A percentile compares a stretch with the other conserved stretches of the same genome.
phyloP scores from a whole-genome alignment of 2,113 vertebrate genomes.

The Bambusicola thoracicus region DNA sequence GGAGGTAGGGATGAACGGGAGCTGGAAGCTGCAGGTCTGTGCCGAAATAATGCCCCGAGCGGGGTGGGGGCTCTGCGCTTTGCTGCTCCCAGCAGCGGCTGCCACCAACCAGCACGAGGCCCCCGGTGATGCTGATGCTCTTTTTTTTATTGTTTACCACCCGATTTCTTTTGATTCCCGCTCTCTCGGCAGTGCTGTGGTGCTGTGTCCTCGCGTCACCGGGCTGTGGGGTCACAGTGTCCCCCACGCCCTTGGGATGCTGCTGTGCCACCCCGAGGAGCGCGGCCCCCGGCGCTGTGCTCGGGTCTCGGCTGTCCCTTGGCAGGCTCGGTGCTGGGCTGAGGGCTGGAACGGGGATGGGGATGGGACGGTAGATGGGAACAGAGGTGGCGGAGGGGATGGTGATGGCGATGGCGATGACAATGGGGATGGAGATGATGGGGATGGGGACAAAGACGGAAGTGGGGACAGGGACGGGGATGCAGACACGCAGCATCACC shows the following conservation, averaged over 20 bases:
- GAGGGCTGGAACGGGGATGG: too few species aligned
- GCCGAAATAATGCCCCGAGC: slow-evolving; percentile 23
- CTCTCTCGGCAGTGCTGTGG: background rate
- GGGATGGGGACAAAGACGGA: background rate
- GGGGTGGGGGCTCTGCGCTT: background rate
- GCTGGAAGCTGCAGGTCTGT: background rate
- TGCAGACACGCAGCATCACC: background rate
- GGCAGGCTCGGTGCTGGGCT: too few species aligned
- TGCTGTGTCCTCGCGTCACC: background rate
- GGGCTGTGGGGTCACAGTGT: too few species aligned
- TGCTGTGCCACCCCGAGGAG: too few species aligned
- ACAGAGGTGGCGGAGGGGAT: too few species aligned
- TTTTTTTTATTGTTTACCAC: background rate
- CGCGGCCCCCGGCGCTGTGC: too few species aligned
- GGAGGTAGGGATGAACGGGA: background rate
- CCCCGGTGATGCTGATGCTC: background rate
- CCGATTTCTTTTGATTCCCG: slow-evolving; percentile 2
- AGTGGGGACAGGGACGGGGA: background rate
- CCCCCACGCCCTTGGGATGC: too few species aligned
- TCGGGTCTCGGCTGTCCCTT: too few species aligned
- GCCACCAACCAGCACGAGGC: background rate
- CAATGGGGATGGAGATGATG: too few species aligned
- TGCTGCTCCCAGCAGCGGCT: background rate
- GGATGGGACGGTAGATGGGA: too few species aligned
- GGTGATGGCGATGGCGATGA: too few species aligned